Evolutionary conservation across 2,113 vertebrate genomes (phyloP).

Genomic region (Beaufortia kweichowensis): DNA sequence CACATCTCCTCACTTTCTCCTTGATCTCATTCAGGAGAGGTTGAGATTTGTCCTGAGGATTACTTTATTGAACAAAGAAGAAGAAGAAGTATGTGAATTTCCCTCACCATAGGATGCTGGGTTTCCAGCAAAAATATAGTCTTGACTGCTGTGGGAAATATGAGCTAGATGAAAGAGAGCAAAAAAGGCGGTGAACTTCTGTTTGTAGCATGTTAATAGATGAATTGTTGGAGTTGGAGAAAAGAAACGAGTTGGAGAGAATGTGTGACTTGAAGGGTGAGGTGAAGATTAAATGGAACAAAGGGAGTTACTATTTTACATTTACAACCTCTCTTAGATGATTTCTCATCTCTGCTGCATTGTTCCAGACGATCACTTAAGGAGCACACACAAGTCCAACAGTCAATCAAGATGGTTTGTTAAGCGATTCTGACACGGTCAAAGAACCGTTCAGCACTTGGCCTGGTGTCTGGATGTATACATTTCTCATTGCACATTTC

Average conservation of each 20-base stretch:
- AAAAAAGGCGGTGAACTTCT: slow-evolving; percentile 11
- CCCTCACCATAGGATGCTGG: slow-evolving; percentile 17
- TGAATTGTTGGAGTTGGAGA: slow-evolving; percentile 22
- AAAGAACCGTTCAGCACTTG: slow-evolving; percentile 22
- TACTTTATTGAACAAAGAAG: slow-evolving; percentile 35
- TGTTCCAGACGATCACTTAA: not conserved
- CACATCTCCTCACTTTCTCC: not conserved
- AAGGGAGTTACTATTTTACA: slow-evolving; percentile 37
- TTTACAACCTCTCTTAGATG: slow-evolving; percentile 26
- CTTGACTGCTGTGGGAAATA: slow-evolving; percentile 43
- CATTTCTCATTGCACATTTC: not conserved
- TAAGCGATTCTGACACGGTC: slow-evolving; percentile 29
- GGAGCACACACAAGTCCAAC: not conserved
- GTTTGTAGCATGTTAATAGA: slow-evolving; percentile 28
- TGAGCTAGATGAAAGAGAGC: slow-evolving; percentile 21
- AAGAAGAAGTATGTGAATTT: slow-evolving; percentile 15
- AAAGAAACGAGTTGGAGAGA: slow-evolving; percentile 19
- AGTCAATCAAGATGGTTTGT: not conserved
- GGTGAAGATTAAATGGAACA: slow-evolving; percentile 34
- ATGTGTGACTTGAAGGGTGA: slow-evolving; percentile 1
- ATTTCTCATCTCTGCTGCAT: slow-evolving; percentile 37
- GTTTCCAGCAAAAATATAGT: slow-evolving; percentile 40
- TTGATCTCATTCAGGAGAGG: slow-evolving; percentile 27
- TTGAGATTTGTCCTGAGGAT: slow-evolving; percentile 10
- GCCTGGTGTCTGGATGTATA: not conserved